These are phyloP conservation scores for Dipodomys stephensi DNA, from an alignment of 2,113 vertebrate species.

Conservation along the genomic window DNA sequence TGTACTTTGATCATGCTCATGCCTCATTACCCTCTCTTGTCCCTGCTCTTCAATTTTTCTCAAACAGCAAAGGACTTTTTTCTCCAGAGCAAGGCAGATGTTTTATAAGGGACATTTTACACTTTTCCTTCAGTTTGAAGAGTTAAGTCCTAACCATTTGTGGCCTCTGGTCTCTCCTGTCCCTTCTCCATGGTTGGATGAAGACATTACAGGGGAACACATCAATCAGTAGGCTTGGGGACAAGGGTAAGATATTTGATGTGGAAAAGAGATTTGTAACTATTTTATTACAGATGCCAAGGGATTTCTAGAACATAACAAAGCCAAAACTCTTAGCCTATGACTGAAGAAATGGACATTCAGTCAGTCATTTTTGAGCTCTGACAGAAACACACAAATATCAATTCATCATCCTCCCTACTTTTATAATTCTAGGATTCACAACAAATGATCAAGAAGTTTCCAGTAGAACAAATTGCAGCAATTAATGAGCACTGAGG, in stretches of 20 bases:
- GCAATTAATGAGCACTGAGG: neutral
- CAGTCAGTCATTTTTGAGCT: neutral
- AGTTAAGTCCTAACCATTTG: neutral
- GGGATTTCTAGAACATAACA: slow-evolving; percentile 40
- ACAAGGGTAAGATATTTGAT: neutral
- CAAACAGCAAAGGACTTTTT: slow-evolving; percentile 39
- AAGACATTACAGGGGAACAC: slow-evolving; percentile 83
- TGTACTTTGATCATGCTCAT: no score
- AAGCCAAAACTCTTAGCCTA: neutral
- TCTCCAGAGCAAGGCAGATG: slow-evolving; percentile 16
- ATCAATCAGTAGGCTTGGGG: neutral
- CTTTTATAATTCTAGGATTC: slow-evolving; percentile 13
- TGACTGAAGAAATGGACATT: neutral
- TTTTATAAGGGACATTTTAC: slow-evolving; percentile 16
- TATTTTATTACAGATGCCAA: slow-evolving; percentile 32
- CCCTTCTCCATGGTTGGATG: slow-evolving; percentile 85
- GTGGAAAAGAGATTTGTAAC: slow-evolving; percentile 5
- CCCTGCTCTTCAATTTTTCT: neutral
- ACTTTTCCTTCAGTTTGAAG: slow-evolving; percentile 32
- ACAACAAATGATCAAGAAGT: neutral
- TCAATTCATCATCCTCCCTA: neutral
- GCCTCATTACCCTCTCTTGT: no score
- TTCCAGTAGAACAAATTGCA: neutral
- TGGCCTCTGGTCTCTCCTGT: slow-evolving; percentile 87
- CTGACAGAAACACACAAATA: slow-evolving; percentile 34